Evolutionary conservation across 2,888 invertebrate genomes (phyloP).

Genomic region (Diarsia mendica): DNA sequence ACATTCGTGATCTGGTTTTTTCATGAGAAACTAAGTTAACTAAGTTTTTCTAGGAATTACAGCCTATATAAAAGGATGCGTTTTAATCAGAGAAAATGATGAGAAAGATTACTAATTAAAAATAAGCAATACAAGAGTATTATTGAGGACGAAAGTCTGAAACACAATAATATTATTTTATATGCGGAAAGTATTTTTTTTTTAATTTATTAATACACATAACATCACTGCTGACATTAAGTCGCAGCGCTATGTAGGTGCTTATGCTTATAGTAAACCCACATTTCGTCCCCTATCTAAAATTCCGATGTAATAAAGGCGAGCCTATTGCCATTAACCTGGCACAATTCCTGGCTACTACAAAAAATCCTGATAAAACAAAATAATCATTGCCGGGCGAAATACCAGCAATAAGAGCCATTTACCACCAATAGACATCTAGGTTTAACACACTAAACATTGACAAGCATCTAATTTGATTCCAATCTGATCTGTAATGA

Average conservation of each 20-base stretch:
- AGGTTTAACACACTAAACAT: slow-evolving; percentile 10
- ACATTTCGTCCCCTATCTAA: neutral
- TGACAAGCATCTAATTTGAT: slow-evolving; percentile 62
- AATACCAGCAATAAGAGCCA: neutral
- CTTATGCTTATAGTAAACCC: neutral
- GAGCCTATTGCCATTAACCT: neutral
- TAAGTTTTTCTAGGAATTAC: neutral
- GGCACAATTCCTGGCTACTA: neutral
- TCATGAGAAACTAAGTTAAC: neutral
- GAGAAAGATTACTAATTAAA: neutral
- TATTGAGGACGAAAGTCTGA: no score
- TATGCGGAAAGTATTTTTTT: no score
- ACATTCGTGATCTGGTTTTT: neutral
- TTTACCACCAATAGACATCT: neutral
- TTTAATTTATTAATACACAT: neutral
- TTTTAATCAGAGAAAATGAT: neutral
- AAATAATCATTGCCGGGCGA: neutral
- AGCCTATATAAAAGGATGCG: neutral
- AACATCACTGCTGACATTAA: neutral
- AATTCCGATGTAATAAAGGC: neutral
- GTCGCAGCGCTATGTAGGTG: neutral
- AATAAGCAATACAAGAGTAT: no score
- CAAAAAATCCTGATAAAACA: neutral
- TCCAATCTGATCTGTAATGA: slow-evolving; percentile 62
- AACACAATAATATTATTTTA: no score